Evolutionary conservation across 1,140 invertebrate genomes (phyloP), one percentile per base, ranked within the genome.

Genomic region (Hyles euphorbiae): DNA sequence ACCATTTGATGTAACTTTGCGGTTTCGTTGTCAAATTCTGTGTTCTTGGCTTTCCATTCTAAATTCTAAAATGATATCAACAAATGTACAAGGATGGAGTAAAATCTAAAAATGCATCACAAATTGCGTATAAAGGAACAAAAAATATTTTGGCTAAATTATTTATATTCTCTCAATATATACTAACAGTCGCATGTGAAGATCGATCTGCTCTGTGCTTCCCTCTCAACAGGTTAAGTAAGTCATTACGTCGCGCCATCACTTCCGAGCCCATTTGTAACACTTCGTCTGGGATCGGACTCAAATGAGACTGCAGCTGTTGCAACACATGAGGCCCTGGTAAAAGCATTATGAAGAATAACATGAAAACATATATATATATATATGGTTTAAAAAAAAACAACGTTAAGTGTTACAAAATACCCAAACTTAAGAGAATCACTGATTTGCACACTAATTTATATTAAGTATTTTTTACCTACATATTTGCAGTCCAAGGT

Each of bases 11-110:
- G 74, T 34, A 88, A 50, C 45, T 71, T 61, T 53, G 82, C 81
- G 2, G 83, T 81, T 70, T 86, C 81, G 2, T 72, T 46, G 55
- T 88, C 85, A 56, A 82, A 79, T 57, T 86, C 83, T 1, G 62
- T 6, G 55, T 81, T 86, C 57, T 80, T 88, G 8, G 72, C 58
- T 68, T 83, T 85, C 81, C 79, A 83, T 58, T 83, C 82, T 36
- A 78, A 54, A 63, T 80, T 85, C 83, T 87, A 55, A 34, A 78
- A 81, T n/a, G 59, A 51, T 36, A n/a, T 33, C 10, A 5, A 34
- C n/a, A 9, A 33, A 34, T 52, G n/a, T n/a, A n/a, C n/a, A n/a
- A n/a, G n/a, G 6, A n/a, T 11, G 48, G 7, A 50, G 22, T 50
- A 50, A 12, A 2, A 45, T 5, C 10, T 5, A 22, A 11, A 50